A percentile compares a stretch with the other conserved stretches of the same genome.
These are phyloP conservation scores for Papilio aristodemus DNA, from an alignment of 1,140 invertebrate species.

Conservation along the genomic window DNA sequence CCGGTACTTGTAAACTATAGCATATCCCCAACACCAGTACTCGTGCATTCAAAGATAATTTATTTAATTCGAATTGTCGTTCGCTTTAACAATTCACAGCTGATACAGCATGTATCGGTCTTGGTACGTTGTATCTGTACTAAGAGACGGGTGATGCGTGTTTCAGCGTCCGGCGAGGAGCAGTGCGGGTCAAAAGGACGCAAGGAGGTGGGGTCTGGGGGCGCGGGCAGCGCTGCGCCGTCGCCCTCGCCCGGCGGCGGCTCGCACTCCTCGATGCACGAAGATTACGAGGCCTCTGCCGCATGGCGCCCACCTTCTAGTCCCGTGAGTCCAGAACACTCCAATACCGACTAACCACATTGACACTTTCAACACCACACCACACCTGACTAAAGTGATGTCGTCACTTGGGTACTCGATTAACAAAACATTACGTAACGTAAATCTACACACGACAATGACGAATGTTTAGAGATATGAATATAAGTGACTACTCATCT, in stretches of 20 bases:
- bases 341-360: not conserved
- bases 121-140: not conserved
- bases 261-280: constrained; percentile 90
- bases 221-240: constrained; percentile 74
- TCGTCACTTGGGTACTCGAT: no score
- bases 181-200: constrained; percentile 88
- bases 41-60: no score
- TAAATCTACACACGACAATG: no score
- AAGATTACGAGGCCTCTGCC: constrained; percentile 95
- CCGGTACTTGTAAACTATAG: constrained; percentile 79
- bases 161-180: constrained; percentile 91
- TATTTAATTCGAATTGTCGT: no score
- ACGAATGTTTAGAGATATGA: no score
- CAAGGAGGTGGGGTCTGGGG: constrained; percentile 81
- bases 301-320: constrained; percentile 93
- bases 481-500: no score
- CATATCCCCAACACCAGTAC: not conserved
- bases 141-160: not conserved
- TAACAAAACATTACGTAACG: no score
- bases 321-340: constrained; percentile 85
- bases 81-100: no score
- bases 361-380: not conserved
- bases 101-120: no score
- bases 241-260: constrained; percentile 89
- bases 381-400: not conserved